Evolutionary conservation across 2,888 invertebrate genomes (phyloP), one percentile per base, ranked within the genome.

Genomic region (Amorpha juglandis): DNA sequence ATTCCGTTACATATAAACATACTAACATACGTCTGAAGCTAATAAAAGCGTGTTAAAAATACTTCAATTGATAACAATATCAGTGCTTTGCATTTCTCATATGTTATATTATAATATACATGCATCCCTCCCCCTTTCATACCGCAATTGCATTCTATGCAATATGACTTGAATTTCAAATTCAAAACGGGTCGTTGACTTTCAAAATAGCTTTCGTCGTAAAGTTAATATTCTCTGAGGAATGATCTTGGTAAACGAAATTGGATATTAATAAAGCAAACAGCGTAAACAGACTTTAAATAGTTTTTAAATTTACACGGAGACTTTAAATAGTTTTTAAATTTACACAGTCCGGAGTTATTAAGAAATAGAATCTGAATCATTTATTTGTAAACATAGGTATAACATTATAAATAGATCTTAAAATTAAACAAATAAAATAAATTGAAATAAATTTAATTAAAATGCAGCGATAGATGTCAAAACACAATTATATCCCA

Each of bases 151-250:
- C 35, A 33, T n/a, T 14, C 33, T 52, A 27, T 55, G 55, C 55
- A 55, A 55, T 55, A 38, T 55, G 16, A 16, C 16, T 55, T 38
- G 35, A 55, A 55, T 55, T 38, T 38, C 55, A 62, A 63, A 68
- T 38, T 38, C 55, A 62, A 63, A 68, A 68, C 62, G 68, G 63
- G 45, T 45, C n/a, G 55, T 66, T 62, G 33, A 47, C 47, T 48
- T 52, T 35, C 55, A 38, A 55, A 55, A 55, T 19, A 55, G 38
- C 55, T 55, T 19, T 38, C 11, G 55, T 55, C 55, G 38, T 9
- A 55, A 35, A 55, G 7, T 55, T 55, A 38, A 52, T 52, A 55
- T 55, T n/a, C 55, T 55, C 55, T 16, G 8, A 53, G 53, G 53
- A 53, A n/a, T 55, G 16, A 38, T 11, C 16, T 35, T 9, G n/a